Conservation (phyloP, 1,140 invertebrate species). For the Hesperophylax magnus region DNA sequence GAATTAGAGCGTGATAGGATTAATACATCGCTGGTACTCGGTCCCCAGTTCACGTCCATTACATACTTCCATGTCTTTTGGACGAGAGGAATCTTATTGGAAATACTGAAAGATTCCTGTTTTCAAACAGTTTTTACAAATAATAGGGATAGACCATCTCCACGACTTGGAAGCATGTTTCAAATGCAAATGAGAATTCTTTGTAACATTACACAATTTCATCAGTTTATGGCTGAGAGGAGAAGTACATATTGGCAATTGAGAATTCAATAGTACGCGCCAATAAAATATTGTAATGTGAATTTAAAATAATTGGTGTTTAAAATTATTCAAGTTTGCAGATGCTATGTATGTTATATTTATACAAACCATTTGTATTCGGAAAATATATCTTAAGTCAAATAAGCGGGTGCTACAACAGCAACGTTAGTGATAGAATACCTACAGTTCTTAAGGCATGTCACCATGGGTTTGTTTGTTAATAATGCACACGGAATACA, state of each 20-base stretch:
- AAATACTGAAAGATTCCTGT: too few species aligned
- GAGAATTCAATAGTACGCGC: neutral
- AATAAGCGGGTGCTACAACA: neutral
- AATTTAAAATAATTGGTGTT: neutral
- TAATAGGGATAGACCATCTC: neutral
- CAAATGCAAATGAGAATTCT: neutral
- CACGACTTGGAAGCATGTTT: neutral
- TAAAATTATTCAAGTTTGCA: neutral
- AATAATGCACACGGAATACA: conserved; percentile 5
- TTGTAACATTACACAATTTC: too few species aligned
- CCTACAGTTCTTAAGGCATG: conserved; percentile 1
- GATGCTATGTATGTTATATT: neutral
- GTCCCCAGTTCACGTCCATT: neutral
- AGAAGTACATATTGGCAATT: too few species aligned
- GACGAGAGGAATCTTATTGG: neutral
- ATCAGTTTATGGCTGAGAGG: too few species aligned
- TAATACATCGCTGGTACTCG: neutral
- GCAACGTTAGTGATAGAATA: too few species aligned
- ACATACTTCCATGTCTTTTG: neutral
- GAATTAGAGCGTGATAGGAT: conserved; percentile 2
- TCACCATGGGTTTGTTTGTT: neutral
- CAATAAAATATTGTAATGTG: neutral
- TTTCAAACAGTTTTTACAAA: too few species aligned
- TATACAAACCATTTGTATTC: neutral
- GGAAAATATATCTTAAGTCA: neutral